Conservation (phyloP, 2,888 invertebrate genomes). For the Rhorus exstirpatorius region DNA sequence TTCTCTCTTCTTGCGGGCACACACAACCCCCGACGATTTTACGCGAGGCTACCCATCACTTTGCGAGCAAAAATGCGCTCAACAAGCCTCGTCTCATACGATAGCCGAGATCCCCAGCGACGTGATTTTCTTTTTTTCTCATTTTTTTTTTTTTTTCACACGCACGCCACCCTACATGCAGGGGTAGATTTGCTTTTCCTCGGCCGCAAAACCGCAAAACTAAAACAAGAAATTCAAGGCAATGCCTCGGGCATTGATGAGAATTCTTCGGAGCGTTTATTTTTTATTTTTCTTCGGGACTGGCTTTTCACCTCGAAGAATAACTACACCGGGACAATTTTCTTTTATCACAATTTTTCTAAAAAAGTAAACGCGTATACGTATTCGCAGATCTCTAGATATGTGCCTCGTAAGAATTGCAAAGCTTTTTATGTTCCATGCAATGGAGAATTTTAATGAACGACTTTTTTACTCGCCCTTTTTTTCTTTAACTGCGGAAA, state of each 20-base stretch:
- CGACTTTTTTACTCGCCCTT: constrained; percentile 55
- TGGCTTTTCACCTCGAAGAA: too few species aligned
- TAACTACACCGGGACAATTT: constrained; percentile 4
- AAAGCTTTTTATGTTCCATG: neutral
- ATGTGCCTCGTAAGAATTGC: neutral
- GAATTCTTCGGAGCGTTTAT: too few species aligned
- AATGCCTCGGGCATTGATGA: too few species aligned
- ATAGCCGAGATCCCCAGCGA: constrained; percentile 16
- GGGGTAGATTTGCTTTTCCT: neutral
- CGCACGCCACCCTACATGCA: neutral
- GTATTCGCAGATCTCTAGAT: too few species aligned
- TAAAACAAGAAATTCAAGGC: neutral
- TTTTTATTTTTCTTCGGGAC: too few species aligned
- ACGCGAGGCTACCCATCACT: constrained; percentile 56
- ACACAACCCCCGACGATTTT: constrained; percentile 62
- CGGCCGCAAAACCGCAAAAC: neutral
- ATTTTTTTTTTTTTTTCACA: constrained; percentile 17
- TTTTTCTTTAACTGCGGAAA: too few species aligned
- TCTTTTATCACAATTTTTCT: constrained; percentile 24
- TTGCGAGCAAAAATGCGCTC: constrained; percentile 49
- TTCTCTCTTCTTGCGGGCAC: too few species aligned
- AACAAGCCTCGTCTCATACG: constrained; percentile 24
- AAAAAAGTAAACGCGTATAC: too few species aligned
- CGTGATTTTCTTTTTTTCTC: constrained; percentile 21
- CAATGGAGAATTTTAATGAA: constrained; percentile 53